Conservation (phyloP, 2,113 vertebrate species). For the Rhinolophus sinicus region DNA sequence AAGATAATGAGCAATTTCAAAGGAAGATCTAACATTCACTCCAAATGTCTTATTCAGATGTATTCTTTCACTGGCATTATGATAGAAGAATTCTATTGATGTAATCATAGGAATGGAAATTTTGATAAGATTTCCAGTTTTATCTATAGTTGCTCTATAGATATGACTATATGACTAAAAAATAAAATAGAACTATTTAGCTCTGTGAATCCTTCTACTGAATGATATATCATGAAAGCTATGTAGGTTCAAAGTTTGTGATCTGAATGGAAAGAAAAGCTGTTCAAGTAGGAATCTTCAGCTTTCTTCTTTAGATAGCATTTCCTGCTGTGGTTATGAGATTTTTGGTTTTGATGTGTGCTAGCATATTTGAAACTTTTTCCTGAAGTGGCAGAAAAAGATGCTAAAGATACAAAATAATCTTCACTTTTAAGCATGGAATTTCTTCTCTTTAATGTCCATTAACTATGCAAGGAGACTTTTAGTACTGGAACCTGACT, state of each 20-base stretch:
- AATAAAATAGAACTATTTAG: not conserved
- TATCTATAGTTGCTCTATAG: not conserved
- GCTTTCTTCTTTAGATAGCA: constrained; percentile 55
- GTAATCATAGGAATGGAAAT: not conserved
- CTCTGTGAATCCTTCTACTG: not conserved
- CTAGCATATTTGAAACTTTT: constrained; percentile 49
- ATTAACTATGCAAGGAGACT: not conserved
- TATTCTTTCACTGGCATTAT: constrained; percentile 47
- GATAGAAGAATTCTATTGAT: constrained; percentile 44
- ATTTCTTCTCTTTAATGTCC: not conserved
- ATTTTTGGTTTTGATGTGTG: constrained; percentile 57
- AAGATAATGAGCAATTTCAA: constrained; percentile 59
- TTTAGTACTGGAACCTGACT: not conserved
- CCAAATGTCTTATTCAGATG: constrained; percentile 30
- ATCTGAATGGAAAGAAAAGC: constrained; percentile 40
- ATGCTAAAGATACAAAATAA: not conserved
- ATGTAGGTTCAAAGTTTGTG: constrained; percentile 54
- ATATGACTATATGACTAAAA: not conserved
- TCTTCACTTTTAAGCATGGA: constrained; percentile 28
- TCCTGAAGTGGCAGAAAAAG: not conserved
- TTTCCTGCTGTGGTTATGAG: constrained; percentile 47
- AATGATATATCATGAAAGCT: not conserved
- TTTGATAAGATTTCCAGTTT: constrained; percentile 23
- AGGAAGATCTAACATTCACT: constrained; percentile 38
- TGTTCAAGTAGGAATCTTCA: constrained; percentile 39